Percentiles rank a stretch among this genome's conserved stretches.
phyloP scores from a whole-genome alignment of 2,113 vertebrate genomes.

The Taurulus bubalis region DNA sequence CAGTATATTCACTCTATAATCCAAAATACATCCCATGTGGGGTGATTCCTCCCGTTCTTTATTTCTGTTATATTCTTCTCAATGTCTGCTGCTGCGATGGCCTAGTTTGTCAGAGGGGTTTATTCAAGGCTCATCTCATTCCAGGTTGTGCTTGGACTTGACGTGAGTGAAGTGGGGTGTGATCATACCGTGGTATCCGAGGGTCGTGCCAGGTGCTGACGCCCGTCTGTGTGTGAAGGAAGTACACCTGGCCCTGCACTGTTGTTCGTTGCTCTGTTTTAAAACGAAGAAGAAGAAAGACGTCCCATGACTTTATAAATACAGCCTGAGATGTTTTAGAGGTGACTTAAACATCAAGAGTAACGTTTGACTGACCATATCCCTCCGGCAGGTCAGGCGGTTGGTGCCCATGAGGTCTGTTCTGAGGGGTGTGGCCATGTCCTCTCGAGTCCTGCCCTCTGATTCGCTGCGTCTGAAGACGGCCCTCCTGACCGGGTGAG shows the following conservation, averaged over 20 bases:
- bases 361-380: slow-evolving; percentile 86
- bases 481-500: slow-evolving; percentile 91
- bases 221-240: slow-evolving; percentile 97
- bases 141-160: slow-evolving; percentile 8
- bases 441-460: slow-evolving; percentile 90
- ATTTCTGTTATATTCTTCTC: background rate
- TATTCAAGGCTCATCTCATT: slow-evolving; percentile 8
- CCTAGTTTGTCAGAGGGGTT: slow-evolving; percentile 10
- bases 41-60: background rate
- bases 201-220: slow-evolving; percentile 99
- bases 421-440: slow-evolving; percentile 92
- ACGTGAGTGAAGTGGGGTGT: background rate
- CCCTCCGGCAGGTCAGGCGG: slow-evolving; percentile 96
- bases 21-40: background rate
- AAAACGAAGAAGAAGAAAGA: slow-evolving; percentile 4
- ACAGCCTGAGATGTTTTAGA: background rate
- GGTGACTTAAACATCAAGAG: background rate
- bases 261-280: slow-evolving; percentile 87
- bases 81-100: slow-evolving; percentile 2
- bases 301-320: background rate
- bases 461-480: slow-evolving; percentile 91
- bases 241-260: slow-evolving; percentile 97
- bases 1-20: background rate
- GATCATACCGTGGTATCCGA: slow-evolving; percentile 91
- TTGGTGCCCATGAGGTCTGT: slow-evolving; percentile 93